phyloP scores from a whole-genome alignment of 2,888 invertebrate species.

The Ornithoptera priamus region DNA sequence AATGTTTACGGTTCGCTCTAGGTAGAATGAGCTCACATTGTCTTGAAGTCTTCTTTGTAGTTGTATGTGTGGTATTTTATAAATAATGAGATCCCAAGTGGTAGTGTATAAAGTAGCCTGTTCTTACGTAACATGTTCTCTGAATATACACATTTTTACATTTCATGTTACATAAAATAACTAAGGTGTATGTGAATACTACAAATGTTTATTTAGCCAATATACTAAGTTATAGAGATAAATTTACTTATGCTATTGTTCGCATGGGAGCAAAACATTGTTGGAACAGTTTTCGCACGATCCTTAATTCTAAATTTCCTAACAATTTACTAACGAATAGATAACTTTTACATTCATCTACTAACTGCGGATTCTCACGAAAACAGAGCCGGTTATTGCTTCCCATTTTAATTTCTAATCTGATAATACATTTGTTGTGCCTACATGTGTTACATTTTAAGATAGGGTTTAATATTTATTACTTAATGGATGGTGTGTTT shows the following conservation, averaged over 20 bases:
- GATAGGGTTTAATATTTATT: too few relatives aligned
- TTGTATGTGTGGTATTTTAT: too few relatives aligned
- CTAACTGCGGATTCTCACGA: slow-evolving; percentile 55
- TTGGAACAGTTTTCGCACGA: slow-evolving; percentile 52
- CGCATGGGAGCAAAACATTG: neutral
- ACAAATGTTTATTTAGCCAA: neutral
- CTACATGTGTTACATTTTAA: neutral
- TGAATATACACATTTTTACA: too few relatives aligned
- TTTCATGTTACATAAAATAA: too few relatives aligned
- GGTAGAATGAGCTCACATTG: too few relatives aligned
- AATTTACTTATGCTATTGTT: neutral
- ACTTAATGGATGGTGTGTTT: too few relatives aligned
- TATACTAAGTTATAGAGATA: neutral
- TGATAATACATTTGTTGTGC: neutral
- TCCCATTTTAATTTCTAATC: slow-evolving; percentile 25
- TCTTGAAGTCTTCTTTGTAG: too few relatives aligned
- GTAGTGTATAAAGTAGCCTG: too few relatives aligned
- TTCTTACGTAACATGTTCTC: too few relatives aligned
- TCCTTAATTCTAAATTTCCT: slow-evolving; percentile 52
- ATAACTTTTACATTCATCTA: slow-evolving; percentile 37
- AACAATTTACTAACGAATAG: slow-evolving; percentile 46
- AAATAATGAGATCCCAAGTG: too few relatives aligned
- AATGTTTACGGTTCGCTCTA: too few relatives aligned
- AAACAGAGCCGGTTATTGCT: slow-evolving; percentile 35
- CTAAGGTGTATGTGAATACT: too few relatives aligned